Base-by-base conservation (phyloP, 2,797 vertebrate genomes). In the Carapus acus region DNA sequence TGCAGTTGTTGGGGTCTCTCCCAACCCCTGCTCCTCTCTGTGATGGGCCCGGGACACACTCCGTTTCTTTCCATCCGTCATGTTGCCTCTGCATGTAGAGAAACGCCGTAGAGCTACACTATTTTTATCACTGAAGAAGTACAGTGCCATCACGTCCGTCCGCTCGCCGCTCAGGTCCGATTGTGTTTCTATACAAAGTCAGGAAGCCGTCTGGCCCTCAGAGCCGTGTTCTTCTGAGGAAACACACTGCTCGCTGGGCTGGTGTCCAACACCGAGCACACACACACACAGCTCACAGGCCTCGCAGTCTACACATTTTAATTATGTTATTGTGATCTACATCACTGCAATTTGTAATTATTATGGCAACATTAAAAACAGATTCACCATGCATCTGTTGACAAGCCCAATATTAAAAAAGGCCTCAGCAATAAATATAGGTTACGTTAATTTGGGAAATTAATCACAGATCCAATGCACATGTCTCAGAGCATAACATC, bases 161-260 rank as follows among this genome's bases (percentile, higher is more conserved):
- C 70, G 46, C 46, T 60, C 56, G 57, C 74, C 33, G 1, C 39
- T 63, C 54, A 61, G 56, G 57, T 52, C 69, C 76, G 74, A 88
- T 89, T 89, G 86, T 89, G 66, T 82, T 81, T 65, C 67, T 64
- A 73, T 77, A 90, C 88, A 90, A 90, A 89, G 86, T 87, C 87
- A 89, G 89, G 89, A 90, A 88, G 72, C 78, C 17, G 69, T 61
- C 61, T 77, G 82, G 75, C 80, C 82, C 84, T 67, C 78, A 74
- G 76, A 81, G 67, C 65, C 49, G 72, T 66, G 66, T 69, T 71
- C 67, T 78, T 63, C 63, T 68, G 78, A 81, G 78, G 83, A 81
- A 85, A 80, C 80, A 62, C 65, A 59, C 65, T 71, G 71, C 69
- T 73, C 43, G 67, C 67, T 71, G 76, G 80, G 83, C 75, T 68